Evolutionary conservation across 2,888 invertebrate species (phyloP), one percentile per base, ranked within the genome.

Genomic region (Icerya purchasi): DNA sequence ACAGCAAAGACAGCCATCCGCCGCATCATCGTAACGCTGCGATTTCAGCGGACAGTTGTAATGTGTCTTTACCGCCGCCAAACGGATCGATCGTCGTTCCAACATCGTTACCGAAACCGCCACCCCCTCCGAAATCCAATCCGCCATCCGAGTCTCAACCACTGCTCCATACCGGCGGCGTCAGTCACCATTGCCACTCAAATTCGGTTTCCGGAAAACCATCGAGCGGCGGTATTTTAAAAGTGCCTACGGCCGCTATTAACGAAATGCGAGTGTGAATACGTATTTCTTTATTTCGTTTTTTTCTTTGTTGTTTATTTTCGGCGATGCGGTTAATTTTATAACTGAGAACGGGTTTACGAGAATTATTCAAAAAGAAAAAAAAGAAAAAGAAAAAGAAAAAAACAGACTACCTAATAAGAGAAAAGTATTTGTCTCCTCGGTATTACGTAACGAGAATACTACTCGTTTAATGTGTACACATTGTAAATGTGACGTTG

Each of bases 261-360:
- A 86, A 84, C 72, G 88, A 88, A 75, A 88, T 88, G 87, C 77
- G 87, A 73, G 88, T 88, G 81, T 88, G 87, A 88, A 57, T 54
- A n/a, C n/a, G n/a, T n/a, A n/a, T n/a, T n/a, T n/a, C n/a, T n/a
- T n/a, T n/a, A n/a, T n/a, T n/a, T n/a, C n/a, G n/a, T n/a, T n/a
- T n/a, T n/a, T n/a, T n/a, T n/a, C n/a, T n/a, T n/a, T n/a, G n/a
- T n/a, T n/a, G n/a, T n/a, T n/a, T n/a, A n/a, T n/a, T n/a, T n/a
- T n/a, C n/a, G n/a, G n/a, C n/a, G n/a, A n/a, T n/a, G n/a, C n/a
- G n/a, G n/a, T n/a, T n/a, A n/a, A n/a, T n/a, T n/a, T n/a, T n/a
- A n/a, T n/a, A n/a, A n/a, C n/a, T n/a, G n/a, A n/a, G n/a, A n/a
- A n/a, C n/a, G n/a, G n/a, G n/a, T n/a, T n/a, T n/a, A n/a, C n/a